phyloP scores from a whole-genome alignment of 2,888 invertebrate genomes.

The Idaea dimidiata region DNA sequence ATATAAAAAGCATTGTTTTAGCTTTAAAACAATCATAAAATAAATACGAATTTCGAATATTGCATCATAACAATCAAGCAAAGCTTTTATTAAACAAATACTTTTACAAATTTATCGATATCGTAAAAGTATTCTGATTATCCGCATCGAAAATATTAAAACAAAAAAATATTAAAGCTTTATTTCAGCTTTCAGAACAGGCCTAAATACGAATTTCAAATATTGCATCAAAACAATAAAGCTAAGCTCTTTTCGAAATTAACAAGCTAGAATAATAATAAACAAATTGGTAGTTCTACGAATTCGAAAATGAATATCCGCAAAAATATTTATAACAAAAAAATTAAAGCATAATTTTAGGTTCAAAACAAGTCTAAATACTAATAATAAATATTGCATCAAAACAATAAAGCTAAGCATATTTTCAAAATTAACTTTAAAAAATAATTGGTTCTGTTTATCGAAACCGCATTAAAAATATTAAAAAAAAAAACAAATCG shows the following conservation, averaged over 20 bases:
- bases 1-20: background rate
- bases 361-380: background rate
- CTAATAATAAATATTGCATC: constrained; percentile 7
- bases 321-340: constrained; percentile 1
- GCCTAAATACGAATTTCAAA: constrained; percentile 2
- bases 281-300: too few species aligned
- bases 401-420: constrained; percentile 5
- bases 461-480: background rate
- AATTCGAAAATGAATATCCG: background rate
- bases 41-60: constrained; percentile 6
- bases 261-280: too few species aligned
- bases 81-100: too few species aligned
- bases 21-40: background rate
- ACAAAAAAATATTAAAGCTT: too few species aligned
- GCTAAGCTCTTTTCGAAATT: background rate
- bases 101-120: too few species aligned
- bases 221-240: constrained; percentile 6
- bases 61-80: constrained; percentile 1
- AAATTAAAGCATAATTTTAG: background rate
- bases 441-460: background rate
- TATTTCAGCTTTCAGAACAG: background rate
- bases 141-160: too few species aligned
- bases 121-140: too few species aligned
- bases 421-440: background rate
- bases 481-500: background rate